Conservation (phyloP, 1,140 invertebrate species). For the Drosophila pandora region DNA sequence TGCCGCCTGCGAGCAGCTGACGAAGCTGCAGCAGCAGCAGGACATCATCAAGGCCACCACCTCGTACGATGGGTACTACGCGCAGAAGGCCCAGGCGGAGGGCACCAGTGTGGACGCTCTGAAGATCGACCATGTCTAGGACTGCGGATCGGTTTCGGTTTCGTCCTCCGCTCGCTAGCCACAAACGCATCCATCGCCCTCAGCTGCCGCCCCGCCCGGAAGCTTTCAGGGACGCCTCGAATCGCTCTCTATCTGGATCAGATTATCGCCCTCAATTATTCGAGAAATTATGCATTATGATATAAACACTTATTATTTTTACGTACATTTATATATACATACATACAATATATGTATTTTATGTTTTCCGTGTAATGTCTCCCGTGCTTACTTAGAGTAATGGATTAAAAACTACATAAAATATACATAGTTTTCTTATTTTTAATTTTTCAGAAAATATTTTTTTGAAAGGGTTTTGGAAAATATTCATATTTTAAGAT, state of each 20-base stretch:
- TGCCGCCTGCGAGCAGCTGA: slow-evolving; percentile 69
- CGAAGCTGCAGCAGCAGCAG: slow-evolving; percentile 68
- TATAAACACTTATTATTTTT: slow-evolving; percentile 32
- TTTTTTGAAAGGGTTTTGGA: too few relatives aligned
- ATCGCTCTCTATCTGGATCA: slow-evolving; percentile 47
- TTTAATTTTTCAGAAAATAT: too few relatives aligned
- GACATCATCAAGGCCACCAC: slow-evolving; percentile 71
- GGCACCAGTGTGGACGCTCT: slow-evolving; percentile 63
- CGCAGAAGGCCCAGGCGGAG: slow-evolving; percentile 68
- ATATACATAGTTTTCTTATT: not conserved
- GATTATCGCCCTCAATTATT: slow-evolving; percentile 23
- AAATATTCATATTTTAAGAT: too few relatives aligned
- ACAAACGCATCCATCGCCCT: slow-evolving; percentile 27
- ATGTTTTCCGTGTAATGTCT: slow-evolving; percentile 40
- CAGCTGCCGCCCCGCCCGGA: slow-evolving; percentile 32
- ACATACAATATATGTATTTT: slow-evolving; percentile 45
- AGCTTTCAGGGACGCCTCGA: slow-evolving; percentile 28
- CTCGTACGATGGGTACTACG: slow-evolving; percentile 72
- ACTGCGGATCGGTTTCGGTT: slow-evolving; percentile 3
- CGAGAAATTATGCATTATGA: slow-evolving; percentile 34
- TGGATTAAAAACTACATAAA: slow-evolving; percentile 41
- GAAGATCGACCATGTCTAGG: slow-evolving; percentile 70
- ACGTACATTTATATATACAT: slow-evolving; percentile 35
- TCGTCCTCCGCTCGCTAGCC: slow-evolving; percentile 5
- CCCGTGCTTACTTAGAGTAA: slow-evolving; percentile 53